Evolutionary conservation across 2,888 invertebrate genomes (phyloP), one percentile per base, ranked within the genome.

Genomic region (Frankliniella intonsa): DNA sequence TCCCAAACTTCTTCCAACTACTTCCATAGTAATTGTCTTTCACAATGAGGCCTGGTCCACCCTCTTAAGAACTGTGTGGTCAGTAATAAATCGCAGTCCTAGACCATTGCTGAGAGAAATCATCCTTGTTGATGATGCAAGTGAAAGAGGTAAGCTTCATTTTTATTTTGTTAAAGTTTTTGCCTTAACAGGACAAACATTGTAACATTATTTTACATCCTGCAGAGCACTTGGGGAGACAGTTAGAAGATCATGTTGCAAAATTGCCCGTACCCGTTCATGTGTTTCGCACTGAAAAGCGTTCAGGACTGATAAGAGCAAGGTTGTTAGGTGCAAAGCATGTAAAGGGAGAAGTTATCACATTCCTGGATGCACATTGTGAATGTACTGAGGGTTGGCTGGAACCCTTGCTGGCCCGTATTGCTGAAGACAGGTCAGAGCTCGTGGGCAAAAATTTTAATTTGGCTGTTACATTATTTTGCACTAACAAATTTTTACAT

Each of bases 11-110:
- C 90, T 99, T 86, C 98, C 98, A 8, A 93, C 95, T 79, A 98
- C 98, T 38, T 97, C 97, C 86, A 96, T 99, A 86, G 97, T 99
- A 84, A 98, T 99, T 86, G 99, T 99, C 82, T 99, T 99, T 90
- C 99, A 99, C 90, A 99, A 99, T 88, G 99, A 99, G 88, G 99
- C 99, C 0, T 99, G 98, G 98, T 94, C 97, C 80, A 99, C 99
- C 0, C 91, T 99, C 27, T 90, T 99, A 84, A 91, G 99, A 81
- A 99, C 99, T 0, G 96, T 99, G 65, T 97, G 97, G 94, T 98
- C 97, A 87, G 97, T 97, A 51, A 98, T 99, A 86, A 97, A 97
- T 89, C 91, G 98, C 82, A 98, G 99, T 0, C 99, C 99, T 8
- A 90, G 91, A 83, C 91, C 94, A 1, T 89, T 98, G 82, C 91